Percentiles rank a stretch among this genome's conserved stretches.
phyloP scores from a whole-genome alignment of 2,113 vertebrate genomes.

The Abramis brama region DNA sequence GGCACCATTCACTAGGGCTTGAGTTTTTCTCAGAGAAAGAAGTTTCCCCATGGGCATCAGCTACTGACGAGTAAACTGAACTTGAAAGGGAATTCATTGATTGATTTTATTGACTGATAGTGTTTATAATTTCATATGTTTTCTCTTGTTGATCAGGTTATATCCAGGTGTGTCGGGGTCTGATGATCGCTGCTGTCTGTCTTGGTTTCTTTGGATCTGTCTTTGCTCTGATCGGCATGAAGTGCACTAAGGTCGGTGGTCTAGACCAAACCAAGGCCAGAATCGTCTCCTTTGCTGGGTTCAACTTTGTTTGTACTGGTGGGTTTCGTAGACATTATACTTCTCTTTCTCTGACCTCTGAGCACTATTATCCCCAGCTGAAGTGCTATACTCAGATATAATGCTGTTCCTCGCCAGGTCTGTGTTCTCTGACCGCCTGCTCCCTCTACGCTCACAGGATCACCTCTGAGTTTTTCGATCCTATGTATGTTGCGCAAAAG shows the following conservation, averaged over 20 bases:
- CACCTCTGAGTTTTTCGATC: conserved; percentile 95
- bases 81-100: too few species aligned
- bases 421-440: conserved; percentile 89
- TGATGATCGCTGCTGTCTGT: conserved; percentile 92
- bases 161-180: conserved; percentile 91
- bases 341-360: not conserved
- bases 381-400: not conserved
- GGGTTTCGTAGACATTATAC: not conserved
- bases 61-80: too few species aligned
- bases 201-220: conserved; percentile 89
- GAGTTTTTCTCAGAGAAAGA: too few species aligned
- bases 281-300: conserved; percentile 86
- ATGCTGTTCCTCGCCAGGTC: conserved; percentile 73
- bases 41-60: too few species aligned
- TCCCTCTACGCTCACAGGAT: conserved; percentile 95
- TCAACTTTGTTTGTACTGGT: conserved; percentile 89
- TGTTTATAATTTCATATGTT: not conserved
- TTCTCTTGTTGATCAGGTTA: conserved; percentile 78
- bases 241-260: conserved; percentile 95
- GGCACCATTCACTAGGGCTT: too few species aligned
- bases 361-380: not conserved
- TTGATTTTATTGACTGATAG: not conserved
- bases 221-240: conserved; percentile 92
- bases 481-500: conserved; percentile 90
- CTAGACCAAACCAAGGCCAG: conserved; percentile 87